Conservation (phyloP, 2,113 vertebrate genomes). For the Phocoena phocoena region DNA sequence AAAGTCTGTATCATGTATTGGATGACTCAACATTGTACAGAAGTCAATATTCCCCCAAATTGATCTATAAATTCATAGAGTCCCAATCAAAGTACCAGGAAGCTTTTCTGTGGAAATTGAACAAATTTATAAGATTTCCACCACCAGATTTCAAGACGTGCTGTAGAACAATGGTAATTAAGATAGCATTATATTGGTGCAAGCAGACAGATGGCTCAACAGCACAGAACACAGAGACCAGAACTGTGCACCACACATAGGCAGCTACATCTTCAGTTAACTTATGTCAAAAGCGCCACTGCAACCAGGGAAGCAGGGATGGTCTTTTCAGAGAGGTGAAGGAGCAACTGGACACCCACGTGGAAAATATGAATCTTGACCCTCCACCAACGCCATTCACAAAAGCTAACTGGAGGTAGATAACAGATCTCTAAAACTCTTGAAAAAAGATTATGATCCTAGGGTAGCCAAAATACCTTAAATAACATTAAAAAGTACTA, state of each 20-base stretch:
- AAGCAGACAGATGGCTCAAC: not conserved
- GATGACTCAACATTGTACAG: not conserved
- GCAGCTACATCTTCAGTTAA: not conserved
- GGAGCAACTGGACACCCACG: not conserved
- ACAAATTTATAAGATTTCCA: not conserved
- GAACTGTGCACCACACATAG: not conserved
- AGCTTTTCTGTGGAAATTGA: not conserved
- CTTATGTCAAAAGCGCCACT: not conserved
- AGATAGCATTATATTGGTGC: not conserved
- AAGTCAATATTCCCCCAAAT: not conserved
- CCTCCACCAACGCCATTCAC: not conserved
- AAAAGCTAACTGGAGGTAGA: not conserved
- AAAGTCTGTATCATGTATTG: not conserved
- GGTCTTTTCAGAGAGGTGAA: not conserved
- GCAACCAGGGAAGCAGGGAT: not conserved
- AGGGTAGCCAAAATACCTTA: not conserved
- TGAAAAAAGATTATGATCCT: not conserved
- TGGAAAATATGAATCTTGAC: not conserved
- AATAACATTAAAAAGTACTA: not conserved
- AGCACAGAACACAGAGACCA: not conserved
- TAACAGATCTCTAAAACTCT: not conserved
- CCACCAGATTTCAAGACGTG: not conserved
- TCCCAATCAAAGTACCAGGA: not conserved
- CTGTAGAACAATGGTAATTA: not conserved
- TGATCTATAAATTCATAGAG: not conserved